Evolutionary conservation across 2,113 vertebrate species (phyloP).

Genomic region (Capreolus pygargus): DNA sequence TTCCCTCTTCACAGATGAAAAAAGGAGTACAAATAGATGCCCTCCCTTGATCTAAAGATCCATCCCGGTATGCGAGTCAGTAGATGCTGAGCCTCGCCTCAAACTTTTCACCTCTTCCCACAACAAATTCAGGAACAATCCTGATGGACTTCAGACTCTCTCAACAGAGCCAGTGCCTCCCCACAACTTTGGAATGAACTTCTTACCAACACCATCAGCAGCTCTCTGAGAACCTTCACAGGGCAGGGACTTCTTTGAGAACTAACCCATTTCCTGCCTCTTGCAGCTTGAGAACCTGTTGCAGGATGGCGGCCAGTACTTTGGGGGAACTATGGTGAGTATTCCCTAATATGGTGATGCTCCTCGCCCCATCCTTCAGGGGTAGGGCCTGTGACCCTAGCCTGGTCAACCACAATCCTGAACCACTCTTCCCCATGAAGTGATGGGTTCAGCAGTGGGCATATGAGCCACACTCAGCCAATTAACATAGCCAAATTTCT

Average conservation of each 20-base stretch:
- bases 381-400: background rate
- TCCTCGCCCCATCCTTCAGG: background rate
- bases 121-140: background rate
- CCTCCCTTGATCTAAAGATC: background rate
- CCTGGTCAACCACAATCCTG: background rate
- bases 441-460: background rate
- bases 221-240: background rate
- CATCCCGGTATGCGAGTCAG: background rate
- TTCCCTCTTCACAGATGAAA: background rate
- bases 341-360: background rate
- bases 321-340: background rate
- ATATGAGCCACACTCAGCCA: background rate
- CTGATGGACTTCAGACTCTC: background rate
- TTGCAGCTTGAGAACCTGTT: background rate
- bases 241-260: background rate
- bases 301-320: background rate
- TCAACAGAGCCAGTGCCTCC: background rate
- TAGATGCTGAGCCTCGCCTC: background rate
- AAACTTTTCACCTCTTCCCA: background rate
- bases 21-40: background rate
- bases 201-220: background rate
- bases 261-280: background rate
- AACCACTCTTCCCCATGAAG: slow-evolving; percentile 8
- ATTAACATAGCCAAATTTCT: background rate
- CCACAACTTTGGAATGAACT: background rate